phyloP scores from a whole-genome alignment of 2,888 invertebrate species.

The Nesidiocoris tenuis region DNA sequence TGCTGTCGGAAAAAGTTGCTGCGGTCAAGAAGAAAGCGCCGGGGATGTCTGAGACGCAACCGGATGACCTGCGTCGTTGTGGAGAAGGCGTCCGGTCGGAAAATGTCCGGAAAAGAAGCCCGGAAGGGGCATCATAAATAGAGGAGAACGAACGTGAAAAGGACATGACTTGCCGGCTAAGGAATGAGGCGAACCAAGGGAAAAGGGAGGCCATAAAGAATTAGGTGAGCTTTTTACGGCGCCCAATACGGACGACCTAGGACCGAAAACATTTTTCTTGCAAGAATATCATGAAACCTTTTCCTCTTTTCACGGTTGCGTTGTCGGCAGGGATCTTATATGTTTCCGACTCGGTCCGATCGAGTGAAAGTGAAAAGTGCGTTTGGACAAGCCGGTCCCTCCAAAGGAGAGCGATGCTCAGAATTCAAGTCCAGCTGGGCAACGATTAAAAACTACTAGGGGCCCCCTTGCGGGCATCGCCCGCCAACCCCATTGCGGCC shows the following conservation, averaged over 20 bases:
- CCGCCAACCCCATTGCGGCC: too few relatives aligned
- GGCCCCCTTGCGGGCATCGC: too few relatives aligned
- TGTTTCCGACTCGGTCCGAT: not conserved
- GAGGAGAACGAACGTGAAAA: constrained; percentile 33
- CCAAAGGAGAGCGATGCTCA: too few relatives aligned
- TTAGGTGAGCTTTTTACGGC: constrained; percentile 43
- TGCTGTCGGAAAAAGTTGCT: not conserved
- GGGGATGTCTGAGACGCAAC: not conserved
- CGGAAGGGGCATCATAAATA: constrained; percentile 33
- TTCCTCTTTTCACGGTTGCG: not conserved
- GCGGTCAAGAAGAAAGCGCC: not conserved
- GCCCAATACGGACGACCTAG: constrained; percentile 15
- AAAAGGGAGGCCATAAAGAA: constrained; percentile 36
- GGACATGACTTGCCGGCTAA: constrained; percentile 8
- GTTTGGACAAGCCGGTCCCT: too few relatives aligned
- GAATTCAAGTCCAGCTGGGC: too few relatives aligned
- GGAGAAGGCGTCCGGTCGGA: constrained; percentile 38
- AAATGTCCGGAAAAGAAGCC: constrained; percentile 27
- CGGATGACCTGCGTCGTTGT: not conserved
- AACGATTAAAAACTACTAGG: too few relatives aligned
- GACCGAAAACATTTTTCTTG: constrained; percentile 28
- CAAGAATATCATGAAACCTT: constrained; percentile 31
- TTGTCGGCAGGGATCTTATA: not conserved
- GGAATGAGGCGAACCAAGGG: constrained; percentile 12
- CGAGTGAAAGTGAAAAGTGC: not conserved